phyloP scores from a whole-genome alignment of 2,888 invertebrate species.

The Ischnus inquisitorius region DNA sequence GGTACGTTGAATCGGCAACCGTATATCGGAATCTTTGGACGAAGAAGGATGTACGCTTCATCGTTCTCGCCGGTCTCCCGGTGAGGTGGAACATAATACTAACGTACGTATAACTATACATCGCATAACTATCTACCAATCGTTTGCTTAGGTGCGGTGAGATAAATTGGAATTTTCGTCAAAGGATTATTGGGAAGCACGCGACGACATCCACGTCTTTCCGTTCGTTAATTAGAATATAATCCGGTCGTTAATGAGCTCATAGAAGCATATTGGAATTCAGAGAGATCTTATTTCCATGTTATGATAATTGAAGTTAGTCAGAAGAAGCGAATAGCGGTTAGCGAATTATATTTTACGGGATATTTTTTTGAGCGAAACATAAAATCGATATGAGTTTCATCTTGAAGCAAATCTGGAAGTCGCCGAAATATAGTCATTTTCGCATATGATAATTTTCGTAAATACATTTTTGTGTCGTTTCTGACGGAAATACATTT shows the following conservation, averaged over 20 bases:
- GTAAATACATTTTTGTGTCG: too few species aligned
- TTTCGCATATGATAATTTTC: too few species aligned
- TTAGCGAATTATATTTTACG: too few species aligned
- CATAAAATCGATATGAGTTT: too few species aligned
- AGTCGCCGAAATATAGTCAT: too few species aligned
- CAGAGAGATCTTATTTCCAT: too few species aligned
- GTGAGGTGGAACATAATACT: slow-evolving; percentile 32
- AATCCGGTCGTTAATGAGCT: slow-evolving; percentile 79
- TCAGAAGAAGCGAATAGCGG: too few species aligned
- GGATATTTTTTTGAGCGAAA: too few species aligned
- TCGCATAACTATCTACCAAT: slow-evolving; percentile 48
- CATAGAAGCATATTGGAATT: background rate
- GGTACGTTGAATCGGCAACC: background rate
- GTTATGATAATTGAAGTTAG: too few species aligned
- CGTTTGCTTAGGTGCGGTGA: slow-evolving; percentile 82
- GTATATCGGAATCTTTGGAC: background rate
- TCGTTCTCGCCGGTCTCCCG: slow-evolving; percentile 38
- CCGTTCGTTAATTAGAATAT: slow-evolving; percentile 81
- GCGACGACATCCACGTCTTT: slow-evolving; percentile 73
- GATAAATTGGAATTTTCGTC: slow-evolving; percentile 85
- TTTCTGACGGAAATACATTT: too few species aligned
- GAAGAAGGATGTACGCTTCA: slow-evolving; percentile 2
- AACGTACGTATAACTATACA: slow-evolving; percentile 9
- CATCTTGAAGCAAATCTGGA: too few species aligned
- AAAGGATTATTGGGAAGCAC: slow-evolving; percentile 80